Evolutionary conservation across 2,888 invertebrate genomes (phyloP), one percentile per base, ranked within the genome.

Genomic region (Dryadula phaetusa): DNA sequence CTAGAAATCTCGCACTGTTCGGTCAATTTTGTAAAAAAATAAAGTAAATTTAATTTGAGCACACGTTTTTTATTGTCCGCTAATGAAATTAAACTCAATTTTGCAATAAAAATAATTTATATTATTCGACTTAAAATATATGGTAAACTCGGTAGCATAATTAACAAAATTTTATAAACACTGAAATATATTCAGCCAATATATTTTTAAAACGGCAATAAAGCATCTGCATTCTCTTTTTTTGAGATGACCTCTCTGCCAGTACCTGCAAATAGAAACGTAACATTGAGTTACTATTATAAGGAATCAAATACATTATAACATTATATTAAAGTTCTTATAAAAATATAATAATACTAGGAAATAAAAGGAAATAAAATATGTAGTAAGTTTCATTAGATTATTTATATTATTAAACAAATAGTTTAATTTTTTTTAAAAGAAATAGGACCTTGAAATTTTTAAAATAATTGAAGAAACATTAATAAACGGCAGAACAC

Each of bases 1-100:
- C 88, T 92, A 92, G 92, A 92, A 92, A 92, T 92, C 92, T 92
- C 92, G 92, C 92, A 92, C 92, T 92, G 92, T 92, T 92, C 92
- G 92, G 92, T 92, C 92, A 92, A 92, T 92, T 92, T 92, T 92
- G 90, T 91, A 90, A 90, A 70, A 70, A 91, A 91, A 88, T 86
- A 87, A 92, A 91, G 84, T 88, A 88, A 90, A 87, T 86, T 90
- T 91, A 87, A 90, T 89, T 91, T 90, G 82, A 86, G 42, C 78
- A 76, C 76, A 79, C 79, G 83, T 79, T 84, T 58, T 88, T 86
- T 77, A 78, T 83, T 85, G 76, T 66, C 28, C 12, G 61, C 56
- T 37, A 5, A 32, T 49, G 42, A 77, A 86, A 82, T 82, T 69
- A 86, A 89, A 89, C 81, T 75, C 81, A 76, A 72, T 28, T 60